phyloP scores from a whole-genome alignment of 2,888 invertebrate genomes.

The Pardosa pseudoannulata region DNA sequence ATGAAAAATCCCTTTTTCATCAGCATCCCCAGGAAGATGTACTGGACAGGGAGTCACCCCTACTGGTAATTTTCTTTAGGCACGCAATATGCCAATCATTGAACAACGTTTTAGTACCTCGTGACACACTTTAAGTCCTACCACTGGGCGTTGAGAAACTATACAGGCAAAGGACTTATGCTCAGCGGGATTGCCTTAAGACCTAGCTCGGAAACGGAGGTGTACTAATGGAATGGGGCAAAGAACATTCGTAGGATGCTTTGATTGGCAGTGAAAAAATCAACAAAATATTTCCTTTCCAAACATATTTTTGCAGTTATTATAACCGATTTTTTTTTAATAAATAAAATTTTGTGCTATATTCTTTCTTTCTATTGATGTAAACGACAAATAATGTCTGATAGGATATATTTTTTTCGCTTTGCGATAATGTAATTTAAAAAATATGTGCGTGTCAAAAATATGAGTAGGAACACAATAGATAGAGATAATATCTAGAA shows the following conservation, averaged over 20 bases:
- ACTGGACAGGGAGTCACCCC: constrained; percentile 45
- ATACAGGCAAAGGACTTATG: not conserved
- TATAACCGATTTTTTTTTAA: too few relatives aligned
- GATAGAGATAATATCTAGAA: too few relatives aligned
- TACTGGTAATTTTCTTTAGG: constrained; percentile 43
- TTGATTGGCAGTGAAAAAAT: not conserved
- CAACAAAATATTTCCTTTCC: too few relatives aligned
- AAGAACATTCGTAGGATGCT: not conserved
- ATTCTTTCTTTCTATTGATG: too few relatives aligned
- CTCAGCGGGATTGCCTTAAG: not conserved
- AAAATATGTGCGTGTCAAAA: too few relatives aligned
- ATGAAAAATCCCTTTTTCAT: not conserved
- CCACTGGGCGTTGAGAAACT: not conserved
- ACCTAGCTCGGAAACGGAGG: too few relatives aligned
- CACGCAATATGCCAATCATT: constrained; percentile 66
- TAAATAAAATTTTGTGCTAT: too few relatives aligned
- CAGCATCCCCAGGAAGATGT: constrained; percentile 12
- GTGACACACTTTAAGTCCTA: constrained; percentile 40
- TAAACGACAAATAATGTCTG: too few relatives aligned
- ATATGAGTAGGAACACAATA: too few relatives aligned
- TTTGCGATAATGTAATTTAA: too few relatives aligned
- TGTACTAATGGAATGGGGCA: not conserved
- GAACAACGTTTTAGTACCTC: constrained; percentile 56
- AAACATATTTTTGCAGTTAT: too few relatives aligned
- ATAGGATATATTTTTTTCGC: too few relatives aligned